Base-by-base conservation (phyloP, 1,140 invertebrate species). In the Bursaphelenchus mucronatus region DNA sequence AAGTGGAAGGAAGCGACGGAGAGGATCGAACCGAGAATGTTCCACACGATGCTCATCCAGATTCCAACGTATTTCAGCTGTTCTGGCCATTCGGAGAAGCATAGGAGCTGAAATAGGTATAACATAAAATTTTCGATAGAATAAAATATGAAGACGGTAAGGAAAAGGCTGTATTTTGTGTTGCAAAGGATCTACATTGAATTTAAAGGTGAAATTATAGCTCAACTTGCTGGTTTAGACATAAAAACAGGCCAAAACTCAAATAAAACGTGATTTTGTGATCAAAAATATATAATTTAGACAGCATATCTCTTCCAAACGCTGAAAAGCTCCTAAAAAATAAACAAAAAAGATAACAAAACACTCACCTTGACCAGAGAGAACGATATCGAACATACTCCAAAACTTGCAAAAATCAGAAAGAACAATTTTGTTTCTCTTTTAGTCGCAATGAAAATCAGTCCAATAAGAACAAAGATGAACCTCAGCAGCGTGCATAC, bases 31-130 rank as follows among this genome's bases (percentile, higher is more conserved):
- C 41, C 50, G 30, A 64, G 19, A 13, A 64, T 19, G 8, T 11
- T 67, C 46, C 47, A 47, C 9, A 41, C 0, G 21, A 67, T 19
- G n/a, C n/a, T 21, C 9, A 68, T 40, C 64, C 64, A 66, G 19
- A 67, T 11, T 6, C 64, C 64, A 19, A 15, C 30, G 39, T 21
- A 66, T 9, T 10, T 8, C 21, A 66, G 44, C 40, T 66, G 64
- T 8, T 39, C 13, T 3, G n/a, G 7, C 3, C 39, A 8, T 47
- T 66, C 64, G 49, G 64, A 15, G 47, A 66, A 66, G 0, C 43
- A 43, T 15, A 66, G 45, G 41, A 66, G 10, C 51, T 62, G 47
- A 5, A 56, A 40, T 10, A 62, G 45, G 13, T 44, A 17, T 13
- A 43, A 62, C 8, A 40, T 57, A 1, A 57, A n/a, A 44, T 15